Percentiles rank a stretch among this genome's conserved stretches.
These are phyloP conservation scores for Clarias magur DNA, from an alignment of 2,113 vertebrate genomes.

Conservation along the genomic window DNA sequence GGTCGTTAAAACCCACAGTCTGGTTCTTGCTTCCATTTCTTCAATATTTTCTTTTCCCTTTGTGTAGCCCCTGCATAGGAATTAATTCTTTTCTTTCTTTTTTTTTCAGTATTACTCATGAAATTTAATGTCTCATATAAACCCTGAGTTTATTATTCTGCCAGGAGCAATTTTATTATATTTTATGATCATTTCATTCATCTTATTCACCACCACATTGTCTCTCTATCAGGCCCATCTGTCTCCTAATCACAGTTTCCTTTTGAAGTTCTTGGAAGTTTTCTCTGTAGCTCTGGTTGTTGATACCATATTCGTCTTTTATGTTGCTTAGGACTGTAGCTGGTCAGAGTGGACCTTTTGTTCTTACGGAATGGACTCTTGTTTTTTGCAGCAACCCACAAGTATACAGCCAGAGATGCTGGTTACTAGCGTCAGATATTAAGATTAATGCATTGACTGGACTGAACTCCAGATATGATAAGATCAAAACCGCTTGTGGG, in stretches of 20 bases:
- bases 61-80: constrained; percentile 2
- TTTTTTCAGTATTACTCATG: constrained; percentile 31
- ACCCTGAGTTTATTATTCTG: constrained; percentile 44
- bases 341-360: constrained; percentile 32
- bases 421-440: constrained; percentile 30
- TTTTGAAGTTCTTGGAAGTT: constrained; percentile 40
- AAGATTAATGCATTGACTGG: constrained; percentile 21
- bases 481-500: constrained; percentile 34
- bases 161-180: constrained; percentile 36
- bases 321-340: constrained; percentile 13
- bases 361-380: constrained; percentile 28
- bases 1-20: background rate
- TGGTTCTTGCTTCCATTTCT: background rate
- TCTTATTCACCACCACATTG: constrained; percentile 20
- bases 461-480: constrained; percentile 18
- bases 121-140: constrained; percentile 45
- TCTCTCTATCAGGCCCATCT: constrained; percentile 41
- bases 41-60: constrained; percentile 25
- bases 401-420: constrained; percentile 22
- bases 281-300: constrained; percentile 23
- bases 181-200: constrained; percentile 37
- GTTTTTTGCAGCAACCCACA: constrained; percentile 31
- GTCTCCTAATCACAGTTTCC: constrained; percentile 34
- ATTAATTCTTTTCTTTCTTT: constrained; percentile 25
- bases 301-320: constrained; percentile 41